Base-by-base conservation (phyloP, 2,888 invertebrate genomes). In the Drosophila tripunctata region DNA sequence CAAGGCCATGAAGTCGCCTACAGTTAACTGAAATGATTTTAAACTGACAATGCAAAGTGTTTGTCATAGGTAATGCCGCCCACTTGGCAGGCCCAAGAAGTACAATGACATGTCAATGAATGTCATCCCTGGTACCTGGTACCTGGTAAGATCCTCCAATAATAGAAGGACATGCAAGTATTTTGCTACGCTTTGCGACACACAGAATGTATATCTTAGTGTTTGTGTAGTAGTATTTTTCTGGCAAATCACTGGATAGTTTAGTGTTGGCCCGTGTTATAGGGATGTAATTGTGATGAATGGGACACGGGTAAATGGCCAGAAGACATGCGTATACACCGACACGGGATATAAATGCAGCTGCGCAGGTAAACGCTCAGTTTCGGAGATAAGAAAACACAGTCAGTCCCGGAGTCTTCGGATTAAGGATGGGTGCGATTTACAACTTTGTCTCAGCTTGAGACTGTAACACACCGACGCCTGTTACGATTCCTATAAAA, bases 341-440 rank as follows among this genome's bases (percentile, higher is more conserved):
- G 31, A 35, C 35, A 31, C 45, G 69, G 68, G 76, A 74, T 43
- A 60, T 68, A 64, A 47, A 61, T 78, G 75, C 83, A 78, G 87
- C 72, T 76, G 66, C 52, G 77, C 80, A 87, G 87, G 81, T 87
- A 87, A 80, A 56, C 57, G 40, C 35, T 51, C 58, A 51, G 70
- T 22, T n/a, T 45, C 41, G 44, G 7, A 69, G 80, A 69, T 73
- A 79, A 62, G 70, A 73, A 62, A 67, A 44, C 72, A 69, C 45
- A 45, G 58, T n/a, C n/a, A n/a, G n/a, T n/a, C n/a, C n/a, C 51
- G 48, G 27, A 27, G n/a, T n/a, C 27, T 31, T 17, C 36, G 68
- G 83, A 80, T 85, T 85, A 78, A 45, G 62, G 63, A 75, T 78
- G 82, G 82, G 79, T 79, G 86, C 82, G 86, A 71, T 71, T 78